A percentile compares a stretch with the other conserved stretches of the same genome.
Conservation (phyloP, 2,113 vertebrate species). For the Probosciger aterrimus region DNA sequence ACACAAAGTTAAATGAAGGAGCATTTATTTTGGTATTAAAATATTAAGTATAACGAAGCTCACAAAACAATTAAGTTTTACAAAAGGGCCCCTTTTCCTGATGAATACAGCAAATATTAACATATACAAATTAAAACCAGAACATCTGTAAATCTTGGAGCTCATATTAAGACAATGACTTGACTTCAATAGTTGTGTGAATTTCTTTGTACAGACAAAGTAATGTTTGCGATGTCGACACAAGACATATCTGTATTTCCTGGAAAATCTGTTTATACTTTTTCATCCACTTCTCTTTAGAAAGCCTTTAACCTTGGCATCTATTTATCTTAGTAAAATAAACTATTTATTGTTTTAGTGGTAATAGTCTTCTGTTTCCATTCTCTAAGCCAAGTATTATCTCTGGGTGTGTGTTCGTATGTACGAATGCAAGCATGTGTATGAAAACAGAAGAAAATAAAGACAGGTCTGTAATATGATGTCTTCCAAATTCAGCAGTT, state of each 20-base stretch:
- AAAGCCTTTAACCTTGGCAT: neutral
- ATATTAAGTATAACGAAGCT: neutral
- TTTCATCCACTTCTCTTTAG: neutral
- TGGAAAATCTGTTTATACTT: neutral
- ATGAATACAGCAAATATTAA: neutral
- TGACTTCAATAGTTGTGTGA: neutral
- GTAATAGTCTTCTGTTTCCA: neutral
- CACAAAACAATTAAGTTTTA: neutral
- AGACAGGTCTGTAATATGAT: fast-evolving
- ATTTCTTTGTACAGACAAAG: neutral
- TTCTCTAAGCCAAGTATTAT: neutral
- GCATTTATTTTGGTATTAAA: neutral
- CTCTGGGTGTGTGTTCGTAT: neutral
- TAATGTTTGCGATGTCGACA: neutral
- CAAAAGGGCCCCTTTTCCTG: neutral
- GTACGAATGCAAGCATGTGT: neutral
- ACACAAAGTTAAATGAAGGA: neutral
- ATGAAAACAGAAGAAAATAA: neutral
- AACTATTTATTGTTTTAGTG: neutral
- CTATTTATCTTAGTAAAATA: neutral
- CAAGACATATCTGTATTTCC: neutral
- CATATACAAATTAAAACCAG: neutral
- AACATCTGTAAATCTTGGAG: neutral
- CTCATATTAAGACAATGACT: neutral
- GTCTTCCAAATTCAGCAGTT: neutral